These are phyloP conservation scores for Aphidius gifuensis DNA, from an alignment of 1,140 invertebrate genomes.

Conservation along the genomic window DNA sequence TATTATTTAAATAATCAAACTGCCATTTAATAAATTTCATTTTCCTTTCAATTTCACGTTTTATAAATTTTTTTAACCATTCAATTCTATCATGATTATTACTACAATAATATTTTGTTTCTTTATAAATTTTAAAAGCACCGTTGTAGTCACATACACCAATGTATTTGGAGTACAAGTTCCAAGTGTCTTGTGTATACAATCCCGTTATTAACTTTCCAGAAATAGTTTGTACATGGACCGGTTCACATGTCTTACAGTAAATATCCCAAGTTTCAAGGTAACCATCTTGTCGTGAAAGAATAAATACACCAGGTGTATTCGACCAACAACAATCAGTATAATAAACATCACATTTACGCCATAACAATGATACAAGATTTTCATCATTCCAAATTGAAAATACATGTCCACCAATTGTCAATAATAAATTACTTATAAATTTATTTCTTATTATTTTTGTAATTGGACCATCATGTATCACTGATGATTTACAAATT, in stretches of 20 bases:
- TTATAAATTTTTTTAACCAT: conserved; percentile 42
- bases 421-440: conserved; percentile 57
- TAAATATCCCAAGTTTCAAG: conserved; percentile 59
- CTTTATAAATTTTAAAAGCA: conserved; percentile 31
- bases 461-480: conserved; percentile 66
- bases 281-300: conserved; percentile 54
- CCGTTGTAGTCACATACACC: conserved; percentile 36
- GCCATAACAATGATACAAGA: conserved; percentile 56
- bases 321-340: conserved; percentile 55
- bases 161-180: conserved; percentile 21
- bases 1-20: conserved; percentile 32
- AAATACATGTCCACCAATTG: conserved; percentile 60
- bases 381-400: conserved; percentile 60
- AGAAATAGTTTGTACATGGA: conserved; percentile 34
- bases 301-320: conserved; percentile 51
- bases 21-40: conserved; percentile 40
- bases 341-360: conserved; percentile 51
- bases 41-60: conserved; percentile 39
- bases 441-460: conserved; percentile 59
- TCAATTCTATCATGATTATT: conserved; percentile 32
- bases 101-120: conserved; percentile 21
- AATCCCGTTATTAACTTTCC: conserved; percentile 35
- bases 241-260: conserved; percentile 31
- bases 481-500: conserved; percentile 37
- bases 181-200: conserved; percentile 9